Evolutionary conservation across 2,888 invertebrate genomes (phyloP), one percentile per base, ranked within the genome.

Genomic region (Thymelicus acteon): DNA sequence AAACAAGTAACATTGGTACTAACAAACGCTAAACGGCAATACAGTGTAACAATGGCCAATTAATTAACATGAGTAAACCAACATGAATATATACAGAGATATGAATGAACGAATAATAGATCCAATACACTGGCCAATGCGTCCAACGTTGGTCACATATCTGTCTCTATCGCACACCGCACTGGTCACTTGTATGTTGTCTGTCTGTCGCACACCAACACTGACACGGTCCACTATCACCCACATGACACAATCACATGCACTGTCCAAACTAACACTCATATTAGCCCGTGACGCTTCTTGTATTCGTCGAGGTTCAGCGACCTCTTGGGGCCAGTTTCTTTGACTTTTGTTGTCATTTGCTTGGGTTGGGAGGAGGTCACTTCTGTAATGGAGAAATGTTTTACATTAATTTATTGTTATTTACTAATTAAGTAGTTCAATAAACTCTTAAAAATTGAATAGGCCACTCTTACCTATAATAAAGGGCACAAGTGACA

Each of bases 261-360:
- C 64, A 64, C 52, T 6, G 47, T 24, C 44, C 39, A 39, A 19
- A 54, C 12, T 12, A 39, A 64, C 39, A 64, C 57, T 66, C 65
- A 97, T 90, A 98, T 98, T 74, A 98, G 96, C 68, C 98, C 98
- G 79, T 98, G 96, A 82, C 98, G 97, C 90, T 98, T 98, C 94
- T 98, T 98, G 89, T 98, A 98, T 85, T 98, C 98, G 83, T 98
- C 98, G 75, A 98, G 92, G 86, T 98, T 98, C 60, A 98, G 92
- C 0, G 98, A 97, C 71, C 98, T 93, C 77, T 97, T 96, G 7
- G 98, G 98, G 0, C 97, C 97, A 0, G 96, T 95, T 80, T 97
- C 97, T 85, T 96, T 96, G 68, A 96, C 95, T 80, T 95, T 96
- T 13, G 95, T 95, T 0, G 92, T 82, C 49, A 96, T 93, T 54